Base-by-base conservation (phyloP, 2,888 invertebrate species). In the Drosophila colorata region DNA sequence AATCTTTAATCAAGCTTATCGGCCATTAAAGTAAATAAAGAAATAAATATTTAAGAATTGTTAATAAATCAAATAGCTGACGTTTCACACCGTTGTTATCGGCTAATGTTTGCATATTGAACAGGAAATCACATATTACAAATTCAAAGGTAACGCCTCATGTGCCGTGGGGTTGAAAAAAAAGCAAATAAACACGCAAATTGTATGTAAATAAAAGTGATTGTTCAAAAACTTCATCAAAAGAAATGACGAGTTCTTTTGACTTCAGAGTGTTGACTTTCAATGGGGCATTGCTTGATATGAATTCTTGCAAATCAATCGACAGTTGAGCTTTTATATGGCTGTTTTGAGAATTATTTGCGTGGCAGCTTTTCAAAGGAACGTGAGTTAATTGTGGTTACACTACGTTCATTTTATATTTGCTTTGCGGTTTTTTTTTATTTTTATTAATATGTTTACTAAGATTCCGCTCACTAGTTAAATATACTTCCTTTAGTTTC, bases 41-140 rank as follows among this genome's bases (percentile, higher is more conserved):
- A 47, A 35, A 55, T 25, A 37, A 20, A 16, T 1, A 8, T 3
- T 20, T 13, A 38, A 33, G 35, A 44, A 58, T 33, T 14, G 18
- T 37, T 25, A 37, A 51, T 52, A 13, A 52, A 56, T 35, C 41
- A 41, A 2, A 52, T 11, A 35, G 13, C 0, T 61, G 63, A 28
- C 41, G 18, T 35, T 28, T 60, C 33, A 14, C 33, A 28, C 60
- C 60, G 31, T 46, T 23, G 59, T 46, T 23, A 61, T 47, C 43
- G 23, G 18, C 20, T 40, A 8, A 44, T 70, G 31, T 64, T 66
- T 69, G 51, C 48, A 49, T 61, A 69, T 61, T 61, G 52, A 66
- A 46, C 57, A 65, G 69, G 60, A 78, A 79, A 60, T 59, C 37
- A 31, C 44, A 51, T 56, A 57, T 25, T 38, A 11, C 41, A 33